Evolutionary conservation across 2,113 vertebrate genomes (phyloP), one percentile per base, ranked within the genome.

Genomic region (Empidonax alnorum): DNA sequence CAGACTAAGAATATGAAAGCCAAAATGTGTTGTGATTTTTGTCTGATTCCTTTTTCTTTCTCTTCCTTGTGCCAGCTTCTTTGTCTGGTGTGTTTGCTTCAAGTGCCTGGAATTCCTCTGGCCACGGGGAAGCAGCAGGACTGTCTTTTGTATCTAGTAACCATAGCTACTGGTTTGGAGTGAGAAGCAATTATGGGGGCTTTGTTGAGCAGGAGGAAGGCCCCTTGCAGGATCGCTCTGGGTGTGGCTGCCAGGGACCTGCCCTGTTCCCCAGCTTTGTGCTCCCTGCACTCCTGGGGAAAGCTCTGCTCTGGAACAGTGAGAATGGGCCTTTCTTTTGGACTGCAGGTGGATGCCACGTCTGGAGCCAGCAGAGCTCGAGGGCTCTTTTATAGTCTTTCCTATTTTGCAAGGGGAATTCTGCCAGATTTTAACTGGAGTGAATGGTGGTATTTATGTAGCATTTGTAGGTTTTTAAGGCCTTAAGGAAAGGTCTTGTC

Each of bases 51-150:
- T 17, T 35, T 23, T 33, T 6, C 19, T 20, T 28, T 7, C 18
- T 47, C 9, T 44, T 66, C 9, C 20, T 80, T n/a, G 33, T 72
- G 35, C 81, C 88, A 89, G 31, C 66, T 84, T 76, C 95, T 97
- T 97, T 97, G 96, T 97, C 68, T 90, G 67, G 69, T 76, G 58
- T 12, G 3, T 80, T 87, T 16, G 6, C 90, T 88, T 55, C 72
- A 96, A 97, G 96, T 96, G 96, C 94, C 95, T 97, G 94, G 95
- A 97, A 97, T 97, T 96, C 97, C 90, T 95, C 93, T 84, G 96
- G 95, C 94, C 81, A 75, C 79, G 10, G 95, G 93, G 96, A 95
- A 94, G 66, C 95, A 49, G 94, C 84, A 47, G 91, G 96, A 82
- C 83, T 91, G 94, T 94, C 97, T 92, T 96, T 97, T 97, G 96